Evolutionary conservation across 35 echinoderm and acorn worm species (phyloP), one percentile per base, ranked within the genome.

Genomic region (Acanthaster planci): DNA sequence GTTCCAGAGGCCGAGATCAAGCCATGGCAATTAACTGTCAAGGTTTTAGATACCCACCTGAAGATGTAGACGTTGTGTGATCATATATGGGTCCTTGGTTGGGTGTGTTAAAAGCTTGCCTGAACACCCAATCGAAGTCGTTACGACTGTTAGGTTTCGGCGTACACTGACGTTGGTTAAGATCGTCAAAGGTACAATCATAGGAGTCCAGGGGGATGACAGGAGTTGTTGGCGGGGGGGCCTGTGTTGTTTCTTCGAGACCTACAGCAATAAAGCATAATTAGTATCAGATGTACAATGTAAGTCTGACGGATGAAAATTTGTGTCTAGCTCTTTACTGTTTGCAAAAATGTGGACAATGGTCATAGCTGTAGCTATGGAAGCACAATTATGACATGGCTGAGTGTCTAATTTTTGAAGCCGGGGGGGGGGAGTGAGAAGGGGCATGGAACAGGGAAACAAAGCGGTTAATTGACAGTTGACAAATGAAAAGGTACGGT

Each of bases 61-160:
- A 23, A 52, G 84, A 86, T 2, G 84, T 77, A 22, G 67, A n/a
- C n/a, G 84, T 86, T 6, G 84, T 59, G 51, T 86, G 84, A 21
- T 86, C 84, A 10, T 77, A 68, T 1, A 51, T 12, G 9, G 84
- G 84, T 16, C 21, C 23, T 26, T 72, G 19, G 23, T 72, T 72
- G 7, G 64, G 64, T 72, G 14, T 10, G 23, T 31, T 5, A 29
- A 19, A 19, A 14, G 64, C 10, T 26, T 72, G 23, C 34, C 64
- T 72, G 1, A 12, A 72, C 19, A 72, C 5, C 64, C 64, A 72
- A 34, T 72, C 64, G 23, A 72, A 72, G 64, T 72, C 64, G 30
- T 72, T 72, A 14, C 64, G 22, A n/a, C 10, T 1, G 34, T 34
- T 72, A 10, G 26, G 64, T 26, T 72, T 7, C 1, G 64, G 64